Base-by-base conservation (phyloP, 2,888 invertebrate species). In the Callyntrura sp. region DNA sequence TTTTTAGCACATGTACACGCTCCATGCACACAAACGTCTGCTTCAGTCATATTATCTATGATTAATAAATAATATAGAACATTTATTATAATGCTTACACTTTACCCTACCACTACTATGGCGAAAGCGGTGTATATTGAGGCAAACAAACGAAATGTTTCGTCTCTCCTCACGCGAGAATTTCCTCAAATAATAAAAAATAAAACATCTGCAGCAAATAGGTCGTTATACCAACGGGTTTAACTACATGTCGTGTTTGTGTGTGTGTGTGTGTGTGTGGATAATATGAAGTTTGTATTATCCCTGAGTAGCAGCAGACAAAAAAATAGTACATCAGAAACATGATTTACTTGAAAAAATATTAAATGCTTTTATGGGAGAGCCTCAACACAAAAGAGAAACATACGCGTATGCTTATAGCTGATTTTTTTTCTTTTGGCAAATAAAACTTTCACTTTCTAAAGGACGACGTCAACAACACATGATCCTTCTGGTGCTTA, bases 381-480 rank as follows among this genome's bases (percentile, higher is more conserved):
- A 79, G 17, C 35, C 6, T 35, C 35, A 35, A 35, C 28, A 76
- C 28, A 76, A n/a, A n/a, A 51, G 73, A 23, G 73, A 73, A 60
- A 82, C 12, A 62, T 62, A 0, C 20, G 17, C 3, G 17, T 35
- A 6, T 6, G 35, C 35, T 35, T 35, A 35, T 35, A 4, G 6
- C 35, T 35, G 35, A 35, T 35, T 35, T 35, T 35, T 35, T 35
- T 35, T 35, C 35, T 35, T 35, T 6, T 35, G 35, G 35, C 6
- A 35, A n/a, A 0, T n/a, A n/a, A 83, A 68, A 83, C 68, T 83
- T 83, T 65, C 83, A 83, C 65, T 68, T 83, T 83, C 68, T 51
- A 45, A 55, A 45, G 51, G n/a, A 25, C n/a, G 6, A 17, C 43
- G 43, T 14, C 35, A 12, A 60, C 35, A 82, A 20, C 25, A 14